These are phyloP conservation scores for Drosophila ironensis DNA, from an alignment of 1,140 invertebrate species.

Conservation along the genomic window DNA sequence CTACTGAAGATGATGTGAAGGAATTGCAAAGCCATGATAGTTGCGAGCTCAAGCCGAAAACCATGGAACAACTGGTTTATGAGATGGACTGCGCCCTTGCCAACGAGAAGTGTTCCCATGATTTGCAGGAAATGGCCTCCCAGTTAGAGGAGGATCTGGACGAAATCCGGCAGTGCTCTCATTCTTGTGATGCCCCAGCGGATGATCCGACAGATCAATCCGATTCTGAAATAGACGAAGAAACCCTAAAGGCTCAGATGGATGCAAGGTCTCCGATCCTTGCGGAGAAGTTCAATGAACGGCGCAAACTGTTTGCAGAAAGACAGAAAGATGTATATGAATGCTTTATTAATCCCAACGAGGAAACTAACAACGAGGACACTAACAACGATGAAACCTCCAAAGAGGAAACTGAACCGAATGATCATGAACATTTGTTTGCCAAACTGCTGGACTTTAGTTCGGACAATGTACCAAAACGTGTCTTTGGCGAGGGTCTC, in stretches of 20 bases:
- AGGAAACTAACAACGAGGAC: no score
- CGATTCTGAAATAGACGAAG: conserved; percentile 23
- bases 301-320: conserved; percentile 5
- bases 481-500: conserved; percentile 43
- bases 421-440: conserved; percentile 30
- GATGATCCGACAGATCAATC: background rate
- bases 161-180: conserved; percentile 16
- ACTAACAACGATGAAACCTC: no score
- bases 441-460: conserved; percentile 49
- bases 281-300: background rate
- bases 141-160: conserved; percentile 53
- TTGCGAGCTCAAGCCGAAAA: no score
- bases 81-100: conserved; percentile 42
- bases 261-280: conserved; percentile 11
- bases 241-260: background rate
- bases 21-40: no score
- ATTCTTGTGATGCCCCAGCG: background rate
- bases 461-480: conserved; percentile 57
- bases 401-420: background rate
- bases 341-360: no score
- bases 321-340: background rate
- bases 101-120: conserved; percentile 44
- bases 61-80: conserved; percentile 19
- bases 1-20: no score
- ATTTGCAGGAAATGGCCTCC: conserved; percentile 49